Base-by-base conservation (phyloP, 2,113 vertebrate species). In the Sorex araneus region DNA sequence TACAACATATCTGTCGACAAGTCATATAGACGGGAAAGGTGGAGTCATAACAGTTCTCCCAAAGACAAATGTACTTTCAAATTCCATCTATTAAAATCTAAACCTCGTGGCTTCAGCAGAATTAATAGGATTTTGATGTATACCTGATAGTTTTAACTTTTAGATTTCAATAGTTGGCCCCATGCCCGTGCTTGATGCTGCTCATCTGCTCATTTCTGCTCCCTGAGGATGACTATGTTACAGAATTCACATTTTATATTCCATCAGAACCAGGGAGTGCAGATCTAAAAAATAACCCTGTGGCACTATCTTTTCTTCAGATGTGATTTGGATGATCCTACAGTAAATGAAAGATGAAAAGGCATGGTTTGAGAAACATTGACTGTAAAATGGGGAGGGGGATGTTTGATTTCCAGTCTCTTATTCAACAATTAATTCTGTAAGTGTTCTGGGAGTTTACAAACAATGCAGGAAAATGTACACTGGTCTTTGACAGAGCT, bases 71-170 rank as follows among this genome's bases (percentile, higher is more conserved):
- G 4, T 57, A 60, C n/a, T 97, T 89, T 75, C 79, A 89, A 84
- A 63, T 93, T 82, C 74, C 82, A 95, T 71, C 71, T 85, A 40
- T 90, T 96, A 96, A 97, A 97, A 85, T 87, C 67, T 34, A 96
- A 94, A 57, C 71, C 60, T 76, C 47, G 13, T 88, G 64, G 57
- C 79, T 97, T 97, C 90, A 92, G 64, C 27, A 96, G 81, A 94
- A 97, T 97, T 97, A 96, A 91, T 84, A 95, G 84, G 95, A 96
- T 89, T 96, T 95, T 1, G 47, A 86, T 86, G 27, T 64, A 78
- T 96, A 69, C 77, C 91, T 91, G 86, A 89, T 95, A 94, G 75
- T 69, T 96, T 93, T 95, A 91, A 97, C 95, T 97, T 97, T 96
- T 90, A 97, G 92, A 91, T 96, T 93, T 92, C 64, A 64, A 28